These are phyloP conservation scores for Archocentrus centrarchus DNA, from an alignment of 2,113 vertebrate genomes.

Conservation along the genomic window DNA sequence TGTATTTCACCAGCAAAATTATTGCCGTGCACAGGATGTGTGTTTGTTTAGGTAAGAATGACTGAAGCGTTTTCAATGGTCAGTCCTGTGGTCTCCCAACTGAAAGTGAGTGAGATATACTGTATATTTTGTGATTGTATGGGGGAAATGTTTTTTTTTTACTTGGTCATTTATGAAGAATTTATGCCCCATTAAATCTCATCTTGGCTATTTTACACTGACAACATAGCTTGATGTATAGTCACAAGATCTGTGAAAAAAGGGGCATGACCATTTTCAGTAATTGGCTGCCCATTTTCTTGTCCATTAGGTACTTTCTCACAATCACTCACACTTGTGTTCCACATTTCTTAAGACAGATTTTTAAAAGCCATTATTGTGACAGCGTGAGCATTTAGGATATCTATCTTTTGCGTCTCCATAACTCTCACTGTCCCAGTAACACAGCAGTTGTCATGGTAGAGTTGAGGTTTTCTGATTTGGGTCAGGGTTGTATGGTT, in stretches of 20 bases:
- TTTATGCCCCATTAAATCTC: conserved; percentile 23
- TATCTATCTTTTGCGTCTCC: background rate
- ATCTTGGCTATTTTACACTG: background rate
- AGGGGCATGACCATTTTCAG: conserved; percentile 42
- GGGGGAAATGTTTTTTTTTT: conserved; percentile 30
- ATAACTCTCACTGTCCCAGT: conserved; percentile 7
- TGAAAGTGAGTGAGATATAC: conserved; percentile 28
- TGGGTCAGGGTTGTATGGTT: background rate
- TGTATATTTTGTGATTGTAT: conserved; percentile 28
- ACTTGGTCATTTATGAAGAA: conserved; percentile 47
- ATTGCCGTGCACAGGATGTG: conserved; percentile 28
- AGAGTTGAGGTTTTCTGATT: conserved; percentile 18
- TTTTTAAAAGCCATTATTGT: conserved; percentile 39
- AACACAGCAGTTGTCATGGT: conserved; percentile 1
- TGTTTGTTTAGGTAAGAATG: conserved; percentile 40
- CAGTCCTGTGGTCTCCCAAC: conserved; percentile 20
- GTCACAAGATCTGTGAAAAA: conserved; percentile 46
- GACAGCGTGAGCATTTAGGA: background rate
- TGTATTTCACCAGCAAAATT: conserved; percentile 7
- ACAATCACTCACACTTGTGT: conserved; percentile 36
- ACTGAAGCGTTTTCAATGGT: conserved; percentile 41
- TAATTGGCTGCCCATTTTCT: conserved; percentile 61
- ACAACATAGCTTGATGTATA: conserved; percentile 49
- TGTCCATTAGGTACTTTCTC: conserved; percentile 50
- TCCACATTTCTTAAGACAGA: conserved; percentile 37